Evolutionary conservation across 1,140 invertebrate species (phyloP).

Genomic region (Drosophila virilis): DNA sequence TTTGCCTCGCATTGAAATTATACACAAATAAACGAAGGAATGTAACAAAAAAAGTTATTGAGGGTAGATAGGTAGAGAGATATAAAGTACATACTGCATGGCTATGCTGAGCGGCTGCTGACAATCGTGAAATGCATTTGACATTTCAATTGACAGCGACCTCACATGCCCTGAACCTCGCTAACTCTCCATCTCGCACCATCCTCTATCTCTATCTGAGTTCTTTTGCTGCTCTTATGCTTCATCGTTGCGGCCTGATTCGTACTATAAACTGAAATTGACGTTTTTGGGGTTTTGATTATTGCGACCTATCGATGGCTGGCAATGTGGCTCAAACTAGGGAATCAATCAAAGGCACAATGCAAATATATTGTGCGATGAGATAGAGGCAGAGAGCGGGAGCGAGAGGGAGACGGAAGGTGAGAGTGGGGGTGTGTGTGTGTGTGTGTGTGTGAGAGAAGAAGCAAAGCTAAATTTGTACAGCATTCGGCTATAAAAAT

Average conservation of each 20-base stretch:
- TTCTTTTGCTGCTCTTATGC: background rate
- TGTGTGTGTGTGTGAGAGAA: background rate
- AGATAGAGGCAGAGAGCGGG: background rate
- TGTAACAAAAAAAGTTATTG: background rate
- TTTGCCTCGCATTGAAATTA: background rate
- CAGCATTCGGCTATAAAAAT: slow-evolving; percentile 75
- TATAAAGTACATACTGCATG: background rate
- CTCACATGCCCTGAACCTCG: background rate
- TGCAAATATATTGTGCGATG: slow-evolving; percentile 2
- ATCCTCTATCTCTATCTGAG: background rate
- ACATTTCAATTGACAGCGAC: slow-evolving; percentile 66
- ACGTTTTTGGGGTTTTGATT: slow-evolving; percentile 67
- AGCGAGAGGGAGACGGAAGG: background rate
- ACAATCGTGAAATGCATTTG: slow-evolving; percentile 71
- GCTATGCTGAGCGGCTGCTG: slow-evolving; percentile 7
- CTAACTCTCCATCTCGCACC: background rate
- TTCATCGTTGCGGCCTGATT: slow-evolving; percentile 8
- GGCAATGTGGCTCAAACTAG: slow-evolving; percentile 10
- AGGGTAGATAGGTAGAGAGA: slow-evolving; percentile 9
- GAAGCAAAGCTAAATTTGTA: slow-evolving; percentile 53
- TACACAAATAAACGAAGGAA: background rate
- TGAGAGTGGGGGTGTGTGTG: background rate
- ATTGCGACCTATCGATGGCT: slow-evolving; percentile 31
- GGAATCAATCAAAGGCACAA: slow-evolving; percentile 66
- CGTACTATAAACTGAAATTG: slow-evolving; percentile 58